Conservation (phyloP, 53 echinoderm and acorn worm species). For the Apostichopus leukothele region DNA sequence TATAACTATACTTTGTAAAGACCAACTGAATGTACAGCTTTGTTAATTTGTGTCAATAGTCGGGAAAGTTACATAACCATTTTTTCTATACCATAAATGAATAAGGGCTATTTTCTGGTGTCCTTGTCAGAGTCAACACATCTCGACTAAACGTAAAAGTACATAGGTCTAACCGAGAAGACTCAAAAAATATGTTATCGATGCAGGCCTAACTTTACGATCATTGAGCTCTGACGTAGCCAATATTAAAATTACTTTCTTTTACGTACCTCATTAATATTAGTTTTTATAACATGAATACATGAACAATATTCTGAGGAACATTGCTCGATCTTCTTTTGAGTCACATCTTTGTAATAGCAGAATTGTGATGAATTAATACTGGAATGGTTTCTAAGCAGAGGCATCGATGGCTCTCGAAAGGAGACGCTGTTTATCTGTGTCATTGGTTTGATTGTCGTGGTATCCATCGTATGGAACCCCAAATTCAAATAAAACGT, state of each 20-base stretch:
- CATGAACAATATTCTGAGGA: background rate
- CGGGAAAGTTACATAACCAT: too few species aligned
- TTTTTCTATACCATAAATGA: too few species aligned
- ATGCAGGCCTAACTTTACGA: too few species aligned
- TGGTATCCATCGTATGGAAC: background rate
- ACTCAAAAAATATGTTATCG: too few species aligned
- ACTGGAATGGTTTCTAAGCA: background rate
- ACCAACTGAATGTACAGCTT: too few species aligned
- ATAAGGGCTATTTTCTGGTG: too few species aligned
- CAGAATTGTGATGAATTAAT: background rate
- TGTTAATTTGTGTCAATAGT: too few species aligned
- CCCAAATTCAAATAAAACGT: background rate
- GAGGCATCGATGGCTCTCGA: background rate
- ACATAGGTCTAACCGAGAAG: too few species aligned
- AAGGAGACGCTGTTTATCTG: background rate
- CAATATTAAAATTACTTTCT: background rate
- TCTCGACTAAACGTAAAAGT: too few species aligned
- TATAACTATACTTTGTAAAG: too few species aligned
- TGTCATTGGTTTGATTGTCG: background rate
- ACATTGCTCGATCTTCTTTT: background rate
- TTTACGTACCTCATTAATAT: background rate
- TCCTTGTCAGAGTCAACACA: too few species aligned
- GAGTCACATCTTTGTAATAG: background rate
- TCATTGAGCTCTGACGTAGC: too few species aligned
- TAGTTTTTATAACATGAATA: background rate